Evolutionary conservation across 2,113 vertebrate genomes (phyloP).

Genomic region (Oryzias curvinotus): DNA sequence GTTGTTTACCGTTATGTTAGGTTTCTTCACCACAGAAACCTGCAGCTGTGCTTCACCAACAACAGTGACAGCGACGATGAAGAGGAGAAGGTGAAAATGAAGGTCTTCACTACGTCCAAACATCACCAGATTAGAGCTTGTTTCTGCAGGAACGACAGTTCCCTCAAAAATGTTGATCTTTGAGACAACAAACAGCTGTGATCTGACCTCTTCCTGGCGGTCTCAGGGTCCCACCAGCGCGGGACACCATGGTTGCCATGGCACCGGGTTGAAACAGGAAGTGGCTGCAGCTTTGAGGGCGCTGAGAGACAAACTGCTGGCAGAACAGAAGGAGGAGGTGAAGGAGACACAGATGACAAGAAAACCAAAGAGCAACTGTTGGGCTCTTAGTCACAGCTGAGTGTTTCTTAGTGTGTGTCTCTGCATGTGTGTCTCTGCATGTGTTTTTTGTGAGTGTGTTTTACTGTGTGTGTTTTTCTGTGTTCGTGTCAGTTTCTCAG

Average conservation of each 20-base stretch:
- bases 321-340: slow-evolving; percentile 64
- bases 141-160: too few species aligned
- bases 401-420: slow-evolving; percentile 39
- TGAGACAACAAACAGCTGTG: neutral
- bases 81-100: slow-evolving; percentile 44
- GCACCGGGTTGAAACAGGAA: slow-evolving; percentile 71
- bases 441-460: slow-evolving; percentile 31
- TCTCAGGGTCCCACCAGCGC: slow-evolving; percentile 51
- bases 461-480: slow-evolving; percentile 18
- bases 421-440: slow-evolving; percentile 35
- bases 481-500: too few species aligned
- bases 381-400: neutral
- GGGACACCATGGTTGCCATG: slow-evolving; percentile 36
- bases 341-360: neutral
- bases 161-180: neutral
- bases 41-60: slow-evolving; percentile 81
- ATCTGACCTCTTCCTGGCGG: slow-evolving; percentile 13
- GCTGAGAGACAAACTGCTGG: slow-evolving; percentile 69
- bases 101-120: slow-evolving; percentile 44
- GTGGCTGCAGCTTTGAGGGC: slow-evolving; percentile 62
- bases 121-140: too few species aligned
- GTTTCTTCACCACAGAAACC: slow-evolving; percentile 72
- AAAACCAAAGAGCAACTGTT: accelerated
- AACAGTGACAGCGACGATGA: slow-evolving; percentile 74
- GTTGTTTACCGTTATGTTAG: slow-evolving; percentile 31